Evolutionary conservation across 2,888 invertebrate genomes (phyloP).

Genomic region (Diarsia brunnea): DNA sequence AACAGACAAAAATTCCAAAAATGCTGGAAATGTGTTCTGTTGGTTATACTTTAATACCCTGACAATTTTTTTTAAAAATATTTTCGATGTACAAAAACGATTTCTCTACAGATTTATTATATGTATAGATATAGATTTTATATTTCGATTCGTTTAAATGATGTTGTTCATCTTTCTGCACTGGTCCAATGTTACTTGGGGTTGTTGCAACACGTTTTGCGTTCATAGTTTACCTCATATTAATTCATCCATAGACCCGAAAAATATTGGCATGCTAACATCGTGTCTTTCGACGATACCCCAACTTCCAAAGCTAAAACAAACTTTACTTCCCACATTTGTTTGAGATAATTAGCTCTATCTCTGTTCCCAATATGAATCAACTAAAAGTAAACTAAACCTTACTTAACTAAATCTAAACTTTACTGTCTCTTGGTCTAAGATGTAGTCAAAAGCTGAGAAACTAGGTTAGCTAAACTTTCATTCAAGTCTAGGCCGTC

Average conservation of each 20-base stretch:
- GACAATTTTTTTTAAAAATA: no score
- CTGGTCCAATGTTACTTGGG: not conserved
- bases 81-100: no score
- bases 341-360: not conserved
- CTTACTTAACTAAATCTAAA: not conserved
- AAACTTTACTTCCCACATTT: not conserved
- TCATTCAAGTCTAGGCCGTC: not conserved
- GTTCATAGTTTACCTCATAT: not conserved
- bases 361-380: not conserved
- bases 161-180: not conserved
- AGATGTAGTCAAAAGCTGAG: not conserved
- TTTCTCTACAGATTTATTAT: no score
- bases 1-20: no score
- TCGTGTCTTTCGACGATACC: not conserved
- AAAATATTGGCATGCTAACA: not conserved
- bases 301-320: not conserved
- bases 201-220: not conserved
- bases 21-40: no score
- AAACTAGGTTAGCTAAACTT: conserved; percentile 9
- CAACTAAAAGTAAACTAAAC: not conserved
- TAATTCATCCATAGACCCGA: not conserved
- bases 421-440: not conserved
- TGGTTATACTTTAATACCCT: no score
- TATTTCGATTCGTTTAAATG: not conserved
- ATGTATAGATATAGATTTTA: no score